Evolutionary conservation across 2,797 vertebrate genomes (phyloP).

Genomic region (Agapornis canus): DNA sequence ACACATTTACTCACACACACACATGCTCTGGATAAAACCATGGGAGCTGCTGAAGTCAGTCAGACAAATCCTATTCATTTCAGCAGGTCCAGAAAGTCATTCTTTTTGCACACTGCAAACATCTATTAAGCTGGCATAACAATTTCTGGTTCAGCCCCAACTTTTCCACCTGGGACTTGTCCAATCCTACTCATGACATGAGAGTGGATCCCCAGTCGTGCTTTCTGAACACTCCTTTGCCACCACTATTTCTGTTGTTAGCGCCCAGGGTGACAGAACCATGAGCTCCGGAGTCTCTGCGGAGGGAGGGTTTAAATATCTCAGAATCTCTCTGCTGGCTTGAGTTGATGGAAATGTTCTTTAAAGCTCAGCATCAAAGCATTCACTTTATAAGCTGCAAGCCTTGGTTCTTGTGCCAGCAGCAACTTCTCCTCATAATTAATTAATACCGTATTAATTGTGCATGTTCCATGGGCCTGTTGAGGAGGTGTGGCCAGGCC

Average conservation of each 20-base stretch:
- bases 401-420: constrained; percentile 69
- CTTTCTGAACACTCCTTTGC: not conserved
- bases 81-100: not conserved
- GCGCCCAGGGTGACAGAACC: not conserved
- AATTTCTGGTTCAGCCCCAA: not conserved
- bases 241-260: not conserved
- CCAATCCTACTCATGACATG: not conserved
- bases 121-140: not conserved
- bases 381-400: constrained; percentile 71
- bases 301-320: constrained; percentile 50
- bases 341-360: constrained; percentile 59
- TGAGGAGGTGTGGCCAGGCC: not conserved
- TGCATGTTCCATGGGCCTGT: constrained; percentile 35
- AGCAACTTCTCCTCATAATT: constrained; percentile 42
- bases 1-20: not conserved
- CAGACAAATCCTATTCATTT: not conserved
- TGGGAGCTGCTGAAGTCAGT: not conserved
- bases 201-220: not conserved
- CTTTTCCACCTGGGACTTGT: not conserved
- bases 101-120: not conserved
- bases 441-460: constrained; percentile 75
- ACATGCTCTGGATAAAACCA: not conserved
- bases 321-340: constrained; percentile 58
- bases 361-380: constrained; percentile 74
- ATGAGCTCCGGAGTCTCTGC: not conserved